Base-by-base conservation (phyloP, 2,888 invertebrate species). In the Aphidius colemani region DNA sequence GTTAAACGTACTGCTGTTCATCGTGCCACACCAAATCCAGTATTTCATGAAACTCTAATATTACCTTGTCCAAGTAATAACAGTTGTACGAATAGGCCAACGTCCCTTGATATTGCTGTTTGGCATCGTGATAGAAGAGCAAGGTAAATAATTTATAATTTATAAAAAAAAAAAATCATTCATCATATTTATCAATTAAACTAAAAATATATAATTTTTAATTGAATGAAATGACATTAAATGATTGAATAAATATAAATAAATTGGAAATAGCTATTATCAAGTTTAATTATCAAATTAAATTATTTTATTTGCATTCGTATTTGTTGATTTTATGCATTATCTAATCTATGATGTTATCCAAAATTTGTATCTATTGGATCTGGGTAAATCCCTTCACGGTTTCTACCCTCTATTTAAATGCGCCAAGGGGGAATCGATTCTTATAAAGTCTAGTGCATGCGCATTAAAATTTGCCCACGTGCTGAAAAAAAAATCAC, bases 41-140 rank as follows among this genome's bases (percentile, higher is more conserved):
- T 88, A 74, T 94, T 94, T 82, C 90, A 93, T 83, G 90, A 93
- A 76, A 89, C 89, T 70, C 87, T 94, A 75, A 87, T 87, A 73
- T 86, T 93, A 71, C 89, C 90, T 80, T 90, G 60, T 84, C 86
- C 13, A 77, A 83, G 41, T 87, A 88, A 74, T 59, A 74, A 72
- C 72, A 77, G 78, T 73, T 78, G 72, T 61, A 71, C 72, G 67
- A 72, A 68, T 61, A 72, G 69, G 61, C 84, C 86, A 57, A 88
- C 88, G 74, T 85, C 88, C 79, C 85, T 93, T 53, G 88, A 92
- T 73, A 85, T 94, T 72, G 93, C 94, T 53, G 93, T 93, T 53
- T 94, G 94, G 94, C 94, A 94, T 80, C 85, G 94, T 71, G 92
- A 94, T 83, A 88, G 92, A 72, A 89, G 88, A 71, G 88, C 89